A percentile compares a stretch with the other conserved stretches of the same genome.
These are phyloP conservation scores for Sphinx pinastri DNA, from an alignment of 2,888 invertebrate genomes.

Conservation along the genomic window DNA sequence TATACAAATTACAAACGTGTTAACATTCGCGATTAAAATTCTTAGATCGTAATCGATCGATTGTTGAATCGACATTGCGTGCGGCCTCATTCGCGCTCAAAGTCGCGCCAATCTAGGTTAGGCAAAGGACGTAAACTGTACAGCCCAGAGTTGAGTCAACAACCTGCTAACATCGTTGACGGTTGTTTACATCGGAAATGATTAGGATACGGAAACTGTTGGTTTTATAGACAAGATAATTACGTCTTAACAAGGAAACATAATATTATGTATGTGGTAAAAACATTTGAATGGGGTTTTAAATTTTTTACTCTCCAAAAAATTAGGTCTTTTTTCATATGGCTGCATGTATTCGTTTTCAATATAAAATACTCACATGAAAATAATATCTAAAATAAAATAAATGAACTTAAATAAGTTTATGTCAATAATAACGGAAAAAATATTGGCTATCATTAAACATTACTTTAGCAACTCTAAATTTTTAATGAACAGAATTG, in stretches of 20 bases:
- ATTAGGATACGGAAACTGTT: neutral
- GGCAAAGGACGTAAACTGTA: constrained; percentile 53
- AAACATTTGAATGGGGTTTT: too few relatives aligned
- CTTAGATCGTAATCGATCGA: constrained; percentile 15
- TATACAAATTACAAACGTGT: constrained; percentile 1
- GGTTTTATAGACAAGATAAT: neutral
- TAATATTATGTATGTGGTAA: too few relatives aligned
- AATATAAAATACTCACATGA: too few relatives aligned
- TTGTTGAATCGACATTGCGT: constrained; percentile 9
- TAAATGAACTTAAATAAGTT: too few relatives aligned
- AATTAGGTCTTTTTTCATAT: too few relatives aligned
- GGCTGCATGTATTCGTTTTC: too few relatives aligned
- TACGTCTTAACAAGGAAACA: too few relatives aligned
- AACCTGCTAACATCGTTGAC: neutral
- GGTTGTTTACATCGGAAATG: neutral
- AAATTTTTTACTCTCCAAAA: too few relatives aligned
- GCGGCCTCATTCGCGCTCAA: constrained; percentile 36
- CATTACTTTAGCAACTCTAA: neutral
- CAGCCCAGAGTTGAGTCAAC: constrained; percentile 36
- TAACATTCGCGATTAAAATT: constrained; percentile 20
- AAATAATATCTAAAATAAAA: too few relatives aligned
- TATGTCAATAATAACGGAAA: too few relatives aligned
- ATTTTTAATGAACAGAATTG: neutral
- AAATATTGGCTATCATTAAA: too few relatives aligned
- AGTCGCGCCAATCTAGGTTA: constrained; percentile 53